Base-by-base conservation (phyloP, 2,888 invertebrate species). In the Stramonita haemastoma region DNA sequence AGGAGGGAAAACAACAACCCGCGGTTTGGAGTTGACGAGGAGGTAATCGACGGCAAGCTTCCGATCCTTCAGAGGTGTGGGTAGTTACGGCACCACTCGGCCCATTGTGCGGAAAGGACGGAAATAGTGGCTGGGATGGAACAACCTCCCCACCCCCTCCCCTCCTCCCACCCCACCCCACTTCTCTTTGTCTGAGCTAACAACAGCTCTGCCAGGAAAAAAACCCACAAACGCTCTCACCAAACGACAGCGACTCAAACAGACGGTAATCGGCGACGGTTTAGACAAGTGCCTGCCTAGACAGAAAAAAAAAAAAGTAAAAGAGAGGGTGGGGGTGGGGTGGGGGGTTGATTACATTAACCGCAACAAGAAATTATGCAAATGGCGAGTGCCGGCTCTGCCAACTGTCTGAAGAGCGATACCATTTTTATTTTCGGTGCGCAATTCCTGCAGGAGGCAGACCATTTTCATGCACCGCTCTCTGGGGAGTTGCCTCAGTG, bases 51-150 rank as follows among this genome's bases (percentile, higher is more conserved):
- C 85, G 22, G 22, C 56, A 56, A 46, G 56, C 57, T 85, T 85
- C 85, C 85, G 85, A 85, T 85, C 57, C 26, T 85, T 56, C 57
- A 22, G 83, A n/a, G n/a, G 32, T 36, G 17, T 36, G 22, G 8
- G 46, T 46, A 46, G 46, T 46, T 46, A 46, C 46, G 46, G 46
- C 4, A 46, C 46, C 46, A 8, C 46, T 29, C 56, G 79, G 32
- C 34, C 34, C 34, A 34, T 34, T 79, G 81, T 15, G 83, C 19
- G n/a, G 56, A 46, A 36, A 56, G 17, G 46, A 19, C 85, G 85
- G 85, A 85, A 85, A 60, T 85, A 17, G 85, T 57, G 57, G 57
- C 56, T 85, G 57, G 57, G 85, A 85, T 85, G 46, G 15, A 85
- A 85, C 22, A n/a, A n/a, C 46, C 83, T 26, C 26, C 22, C 22